These are phyloP conservation scores for Chrysotoxum bicinctum DNA, from an alignment of 2,888 invertebrate species.

Conservation along the genomic window DNA sequence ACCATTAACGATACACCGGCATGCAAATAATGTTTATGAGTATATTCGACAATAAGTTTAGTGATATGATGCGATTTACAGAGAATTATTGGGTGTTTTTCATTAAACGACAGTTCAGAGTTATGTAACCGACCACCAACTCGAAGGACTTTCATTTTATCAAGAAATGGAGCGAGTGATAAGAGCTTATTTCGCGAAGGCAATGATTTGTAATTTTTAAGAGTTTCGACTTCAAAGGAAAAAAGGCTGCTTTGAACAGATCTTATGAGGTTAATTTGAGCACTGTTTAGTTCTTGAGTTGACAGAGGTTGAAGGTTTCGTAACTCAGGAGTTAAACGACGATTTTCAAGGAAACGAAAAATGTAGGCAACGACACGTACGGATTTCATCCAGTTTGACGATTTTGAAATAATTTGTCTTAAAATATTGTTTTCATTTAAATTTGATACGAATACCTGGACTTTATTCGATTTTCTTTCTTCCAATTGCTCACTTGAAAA, in stretches of 20 bases:
- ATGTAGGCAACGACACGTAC: no score
- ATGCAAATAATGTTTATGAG: no score
- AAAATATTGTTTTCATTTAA: background rate
- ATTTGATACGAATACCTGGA: constrained; percentile 15
- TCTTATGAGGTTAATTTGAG: background rate
- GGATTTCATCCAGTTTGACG: constrained; percentile 31
- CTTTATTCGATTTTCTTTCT: background rate
- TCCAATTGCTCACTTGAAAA: constrained; percentile 4
- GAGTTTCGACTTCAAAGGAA: background rate
- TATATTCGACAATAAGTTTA: no score
- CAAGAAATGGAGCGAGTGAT: background rate
- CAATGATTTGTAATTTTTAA: background rate
- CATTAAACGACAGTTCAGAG: no score
- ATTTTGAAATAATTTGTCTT: background rate
- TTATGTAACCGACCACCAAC: constrained; percentile 35
- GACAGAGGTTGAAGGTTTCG: background rate
- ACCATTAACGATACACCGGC: no score
- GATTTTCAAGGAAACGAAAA: background rate
- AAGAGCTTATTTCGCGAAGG: background rate
- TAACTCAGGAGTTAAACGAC: background rate
- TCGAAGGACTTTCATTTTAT: background rate
- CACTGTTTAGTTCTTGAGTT: background rate
- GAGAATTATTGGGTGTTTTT: background rate
- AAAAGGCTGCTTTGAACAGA: background rate
- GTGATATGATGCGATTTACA: no score